Evolutionary conservation across 1,140 invertebrate genomes (phyloP).

Genomic region (Monochamus saltuarius): DNA sequence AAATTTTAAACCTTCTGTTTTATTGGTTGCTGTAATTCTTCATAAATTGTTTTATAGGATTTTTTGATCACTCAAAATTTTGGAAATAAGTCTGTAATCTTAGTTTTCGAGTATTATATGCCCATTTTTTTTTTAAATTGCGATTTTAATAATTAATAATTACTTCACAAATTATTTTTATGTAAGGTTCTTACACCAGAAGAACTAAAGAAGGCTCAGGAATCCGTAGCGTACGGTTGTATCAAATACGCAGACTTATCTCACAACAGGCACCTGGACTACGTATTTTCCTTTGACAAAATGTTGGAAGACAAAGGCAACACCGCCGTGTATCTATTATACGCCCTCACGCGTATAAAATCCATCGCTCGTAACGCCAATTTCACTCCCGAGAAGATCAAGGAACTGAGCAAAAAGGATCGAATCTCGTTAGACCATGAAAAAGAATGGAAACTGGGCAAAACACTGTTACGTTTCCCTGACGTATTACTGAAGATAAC

Average conservation of each 20-base stretch:
- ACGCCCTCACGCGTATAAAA: conserved; percentile 91
- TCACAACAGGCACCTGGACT: conserved; percentile 92
- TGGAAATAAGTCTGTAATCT: no score
- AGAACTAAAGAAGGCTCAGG: conserved; percentile 82
- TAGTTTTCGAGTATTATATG: no score
- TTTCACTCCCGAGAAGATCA: conserved; percentile 58
- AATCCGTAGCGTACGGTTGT: conserved; percentile 95
- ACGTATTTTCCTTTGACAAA: conserved; percentile 98
- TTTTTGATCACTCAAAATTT: no score
- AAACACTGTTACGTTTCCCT: conserved; percentile 81
- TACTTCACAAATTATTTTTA: no score
- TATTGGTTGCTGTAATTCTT: no score
- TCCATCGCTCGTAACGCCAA: conserved; percentile 85
- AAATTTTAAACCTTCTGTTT: no score
- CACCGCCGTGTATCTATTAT: conserved; percentile 97
- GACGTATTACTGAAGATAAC: conserved; percentile 84
- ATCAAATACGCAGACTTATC: conserved; percentile 98
- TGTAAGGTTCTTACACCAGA: conserved; percentile 68
- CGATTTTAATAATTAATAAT: no score
- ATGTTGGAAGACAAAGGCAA: conserved; percentile 99
- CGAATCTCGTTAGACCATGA: conserved; percentile 78
- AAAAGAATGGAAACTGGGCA: conserved; percentile 94
- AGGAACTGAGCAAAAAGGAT: conserved; percentile 59
- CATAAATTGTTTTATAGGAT: no score
- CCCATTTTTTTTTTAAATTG: no score